Conservation (phyloP, 2,888 invertebrate species). For the Aelia acuminata region DNA sequence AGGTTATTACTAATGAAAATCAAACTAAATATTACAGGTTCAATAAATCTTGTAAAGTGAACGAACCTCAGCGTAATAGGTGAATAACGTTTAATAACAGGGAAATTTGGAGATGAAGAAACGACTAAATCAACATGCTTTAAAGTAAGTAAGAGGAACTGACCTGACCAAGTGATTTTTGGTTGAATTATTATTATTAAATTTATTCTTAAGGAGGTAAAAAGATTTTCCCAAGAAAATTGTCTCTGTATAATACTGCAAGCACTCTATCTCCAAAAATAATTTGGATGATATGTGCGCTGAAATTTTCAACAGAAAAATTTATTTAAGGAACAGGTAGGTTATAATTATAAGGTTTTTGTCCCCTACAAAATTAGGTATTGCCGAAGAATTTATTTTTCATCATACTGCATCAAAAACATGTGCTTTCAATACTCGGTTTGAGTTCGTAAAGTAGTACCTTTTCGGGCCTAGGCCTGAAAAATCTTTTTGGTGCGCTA, state of each 20-base stretch:
- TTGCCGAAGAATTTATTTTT: neutral
- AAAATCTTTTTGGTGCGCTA: too few relatives aligned
- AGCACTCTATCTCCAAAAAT: neutral
- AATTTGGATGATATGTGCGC: conserved; percentile 2
- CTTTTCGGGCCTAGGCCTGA: too few relatives aligned
- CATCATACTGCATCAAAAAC: too few relatives aligned
- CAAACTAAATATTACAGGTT: conserved; percentile 8
- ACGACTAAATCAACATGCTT: conserved; percentile 22
- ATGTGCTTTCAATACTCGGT: too few relatives aligned
- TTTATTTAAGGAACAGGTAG: neutral
- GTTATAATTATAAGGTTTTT: neutral
- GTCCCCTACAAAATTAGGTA: neutral
- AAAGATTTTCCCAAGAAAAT: neutral
- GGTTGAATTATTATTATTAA: neutral
- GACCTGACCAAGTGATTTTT: conserved; percentile 19
- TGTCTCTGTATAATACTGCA: neutral
- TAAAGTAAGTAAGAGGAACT: neutral
- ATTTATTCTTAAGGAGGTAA: neutral
- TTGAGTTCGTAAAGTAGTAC: too few relatives aligned
- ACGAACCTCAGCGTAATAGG: neutral
- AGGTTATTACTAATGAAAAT: neutral
- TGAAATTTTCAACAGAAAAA: conserved; percentile 16
- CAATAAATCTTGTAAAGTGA: neutral
- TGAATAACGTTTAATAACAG: neutral
- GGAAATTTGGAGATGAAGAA: neutral